Evolutionary conservation across 2,888 invertebrate genomes (phyloP), one percentile per base, ranked within the genome.

Genomic region (Lithophane socia): DNA sequence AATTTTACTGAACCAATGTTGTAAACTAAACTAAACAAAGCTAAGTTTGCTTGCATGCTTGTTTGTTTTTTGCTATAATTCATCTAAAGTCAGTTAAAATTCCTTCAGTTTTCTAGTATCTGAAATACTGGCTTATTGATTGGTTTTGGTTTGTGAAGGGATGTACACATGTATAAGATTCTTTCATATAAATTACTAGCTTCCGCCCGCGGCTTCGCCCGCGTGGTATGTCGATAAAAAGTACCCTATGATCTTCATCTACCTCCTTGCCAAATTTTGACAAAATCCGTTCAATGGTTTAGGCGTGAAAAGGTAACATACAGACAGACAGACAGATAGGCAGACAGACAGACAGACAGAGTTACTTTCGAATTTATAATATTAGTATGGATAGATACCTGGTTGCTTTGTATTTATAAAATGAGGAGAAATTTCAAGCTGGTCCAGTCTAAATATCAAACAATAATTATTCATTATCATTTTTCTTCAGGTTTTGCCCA

Each of bases 401-500:
- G 9, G 9, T 3, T 5, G 37, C 37, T 37, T 42, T 54, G 16
- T 37, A n/a, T 60, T 24, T 24, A 16, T 60, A 29, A 18, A 24
- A 60, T 60, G 9, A 9, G 9, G 18, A 60, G 60, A 9, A 9
- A 9, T 44, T 44, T 44, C 16, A 3, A 29, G 24, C 21, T 21
- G 21, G 3, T 21, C 54, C 8, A 21, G 18, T 44, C 44, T 44
- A 18, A 37, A 73, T n/a, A 71, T 24, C 0, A 58, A 54, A 24
- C 5, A 16, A 42, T 65, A 44, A 2, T 7, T 9, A 5, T 37
- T 4, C 3, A 8, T 29, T 24, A 3, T 29, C 44, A 44, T 21
- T 13, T 67, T 91, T 84, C 2, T 37, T 37, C 91, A 97, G 97
- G 94, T 8, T 97, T 97, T 88, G 91, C 93, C 1, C 97, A 97